Evolutionary conservation across 2,888 invertebrate genomes (phyloP), one percentile per base, ranked within the genome.

Genomic region (Platypus cylindrus): DNA sequence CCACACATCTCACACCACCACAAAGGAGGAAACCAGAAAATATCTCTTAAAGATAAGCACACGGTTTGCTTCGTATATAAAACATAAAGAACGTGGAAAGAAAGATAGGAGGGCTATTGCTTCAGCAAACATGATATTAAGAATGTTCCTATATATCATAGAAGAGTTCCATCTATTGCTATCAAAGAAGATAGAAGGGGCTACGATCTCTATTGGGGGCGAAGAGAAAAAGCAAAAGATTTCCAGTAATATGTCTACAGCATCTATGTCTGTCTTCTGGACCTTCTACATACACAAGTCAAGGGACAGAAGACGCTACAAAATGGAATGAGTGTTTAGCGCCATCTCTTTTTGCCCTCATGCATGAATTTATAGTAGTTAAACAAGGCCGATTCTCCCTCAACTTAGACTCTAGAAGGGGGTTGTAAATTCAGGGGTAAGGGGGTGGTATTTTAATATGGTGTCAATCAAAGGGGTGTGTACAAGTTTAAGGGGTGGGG

Each of bases 281-380:
- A 20, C 20, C 20, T 7, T 7, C 20, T 7, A 9, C 5, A 9
- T 7, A 7, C 9, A 20, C 9, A 20, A 7, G 20, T 9, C 53
- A 54, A 38, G 49, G 45, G 1, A 53, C 51, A 3, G 51, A 54
- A 31, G 51, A 53, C 36, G 51, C 52, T 0, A 48, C 52, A 1
- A 54, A 53, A 38, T 53, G 51, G 48, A 55, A 55, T 36, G 53
- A 55, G 30, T 52, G 49, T 22, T 18, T 52, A 0, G 30, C 48
- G 0, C 45, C 51, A 13, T 33, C 39, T 5, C 13, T 24, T 2
- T 53, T 54, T 36, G 46, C 41, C 0, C 25, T 46, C 13, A 48
- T 52, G 45, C 52, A 53, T 26, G 26, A 39, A 23, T 38, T 20
- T 3, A 5, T 51, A 0, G 47, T 49, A 23, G 45, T 49, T 25